Base-by-base conservation (phyloP, 2,888 invertebrate genomes). In the Catocala sponsa region DNA sequence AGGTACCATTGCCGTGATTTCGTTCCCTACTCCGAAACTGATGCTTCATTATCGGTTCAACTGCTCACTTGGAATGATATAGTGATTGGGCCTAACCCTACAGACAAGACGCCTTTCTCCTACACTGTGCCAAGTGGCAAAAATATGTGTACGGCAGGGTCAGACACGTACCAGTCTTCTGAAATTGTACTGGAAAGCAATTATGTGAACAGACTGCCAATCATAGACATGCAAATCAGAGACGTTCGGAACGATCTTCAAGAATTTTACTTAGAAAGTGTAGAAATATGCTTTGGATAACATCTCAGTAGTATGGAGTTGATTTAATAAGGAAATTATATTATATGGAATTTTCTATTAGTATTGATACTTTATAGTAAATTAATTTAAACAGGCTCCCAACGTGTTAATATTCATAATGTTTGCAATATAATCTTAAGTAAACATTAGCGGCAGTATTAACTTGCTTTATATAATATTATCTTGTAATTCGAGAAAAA, bases 231-330 rank as follows among this genome's bases (percentile, higher is more conserved):
- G 11, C 61, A 62, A 50, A 80, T 84, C 12, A 67, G 56, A 49
- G 80, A 84, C 46, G 55, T 72, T 6, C 68, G 76, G 0, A 12
- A 65, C n/a, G 63, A 44, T 11, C n/a, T 58, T 4, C 78, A 83
- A 53, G 50, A 44, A 5, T 46, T 84, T 13, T 50, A 4, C 10
- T 55, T 85, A 1, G 78, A 83, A 59, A 68, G 72, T 50, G 0
- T 66, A 12, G 69, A 82, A 44, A 43, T 85, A 11, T 86, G 86
- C 60, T 86, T 84, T 61, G 53, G 65, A 47, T 81, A 51, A 10
- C 0, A 6, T 13, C n/a, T 12, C 11, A 38, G 44, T 44, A 47
- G 10, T 32, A 25, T 4, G 25, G 25, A 25, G 25, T 25, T 25
- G 25, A 25, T 25, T 25, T 25, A 25, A 25, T 25, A 2, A 25